Evolutionary conservation across 1,140 invertebrate species (phyloP), one percentile per base, ranked within the genome.

Genomic region (Zophobas morio): DNA sequence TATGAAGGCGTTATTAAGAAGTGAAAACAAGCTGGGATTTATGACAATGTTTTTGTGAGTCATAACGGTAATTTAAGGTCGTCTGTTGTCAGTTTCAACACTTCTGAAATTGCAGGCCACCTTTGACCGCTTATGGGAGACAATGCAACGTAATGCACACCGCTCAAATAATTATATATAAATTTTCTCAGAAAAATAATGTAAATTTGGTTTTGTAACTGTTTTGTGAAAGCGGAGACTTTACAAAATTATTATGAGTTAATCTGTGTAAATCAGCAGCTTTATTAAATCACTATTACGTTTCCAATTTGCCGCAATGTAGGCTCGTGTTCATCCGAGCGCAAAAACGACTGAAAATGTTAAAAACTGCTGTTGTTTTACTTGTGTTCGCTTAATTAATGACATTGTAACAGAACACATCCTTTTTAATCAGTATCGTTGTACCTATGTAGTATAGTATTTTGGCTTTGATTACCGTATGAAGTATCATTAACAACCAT

Each of bases 181-280:
- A 66, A 66, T 42, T 51, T 51, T 66, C 2, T 66, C n/a, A 32
- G n/a, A 20, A 66, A 6, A 66, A 66, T 66, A 51, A 20, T 51
- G 49, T 51, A 51, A 51, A 51, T 51, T 51, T 51, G 2, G 49
- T 51, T 37, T 66, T 66, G 60, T 66, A 66, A 66, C 2, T 5
- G 5, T 66, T 42, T 66, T 66, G 60, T 42, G 60, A 66, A 66
- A 66, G 37, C 35, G n/a, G 37, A 6, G 39, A 32, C 4, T 66
- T 66, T 66, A 66, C 60, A 66, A 66, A 66, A 66, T 40, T 66
- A 66, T 66, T 66, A 66, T 66, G 60, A 66, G 60, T 66, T 66
- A 66, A 66, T 66, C 60, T 66, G 60, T 66, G 60, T 42, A 66
- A 66, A 66, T 42, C 60, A 66, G 42, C 60, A 66, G 39, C 39